Percentiles rank a stretch among this genome's conserved stretches.
These are phyloP conservation scores for Pyrochroa serraticornis DNA, from an alignment of 2,888 invertebrate species.

Conservation along the genomic window DNA sequence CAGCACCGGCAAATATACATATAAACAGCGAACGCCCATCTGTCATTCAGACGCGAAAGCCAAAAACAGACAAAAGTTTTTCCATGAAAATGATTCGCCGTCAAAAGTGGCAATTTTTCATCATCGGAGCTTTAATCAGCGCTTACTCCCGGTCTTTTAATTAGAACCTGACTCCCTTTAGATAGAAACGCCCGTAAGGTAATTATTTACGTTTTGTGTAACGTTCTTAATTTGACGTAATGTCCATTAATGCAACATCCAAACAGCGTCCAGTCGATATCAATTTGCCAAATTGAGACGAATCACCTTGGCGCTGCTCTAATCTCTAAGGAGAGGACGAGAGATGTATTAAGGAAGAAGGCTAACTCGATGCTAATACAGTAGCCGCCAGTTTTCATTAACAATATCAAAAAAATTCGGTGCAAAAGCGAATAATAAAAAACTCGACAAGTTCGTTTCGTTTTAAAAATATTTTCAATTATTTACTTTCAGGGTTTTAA, in stretches of 20 bases:
- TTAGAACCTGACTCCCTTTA: no score
- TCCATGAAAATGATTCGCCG: no score
- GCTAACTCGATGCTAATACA: constrained; percentile 38
- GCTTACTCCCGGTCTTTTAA: no score
- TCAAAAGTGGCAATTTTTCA: no score
- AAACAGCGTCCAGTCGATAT: constrained; percentile 37
- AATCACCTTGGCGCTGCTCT: constrained; percentile 32
- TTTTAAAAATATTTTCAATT: no score
- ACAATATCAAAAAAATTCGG: constrained; percentile 11
- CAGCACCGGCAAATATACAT: constrained; percentile 9
- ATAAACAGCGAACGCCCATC: constrained; percentile 10
- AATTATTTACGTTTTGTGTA: constrained; percentile 13
- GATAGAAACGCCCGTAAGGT: neutral
- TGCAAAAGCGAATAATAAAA: no score
- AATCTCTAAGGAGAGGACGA: constrained; percentile 23
- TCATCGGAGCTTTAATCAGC: no score
- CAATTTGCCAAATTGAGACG: constrained; percentile 46
- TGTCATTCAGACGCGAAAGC: constrained; percentile 4
- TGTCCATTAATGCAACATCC: constrained; percentile 26
- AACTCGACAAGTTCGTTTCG: no score
- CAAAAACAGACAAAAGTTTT: no score
- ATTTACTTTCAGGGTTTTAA: no score
- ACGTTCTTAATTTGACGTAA: constrained; percentile 32
- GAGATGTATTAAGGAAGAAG: constrained; percentile 35
- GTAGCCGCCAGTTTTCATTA: constrained; percentile 29